Evolutionary conservation across 2,797 vertebrate species (phyloP), one percentile per base, ranked within the genome.

Genomic region (Pseudomugil gertrudae): DNA sequence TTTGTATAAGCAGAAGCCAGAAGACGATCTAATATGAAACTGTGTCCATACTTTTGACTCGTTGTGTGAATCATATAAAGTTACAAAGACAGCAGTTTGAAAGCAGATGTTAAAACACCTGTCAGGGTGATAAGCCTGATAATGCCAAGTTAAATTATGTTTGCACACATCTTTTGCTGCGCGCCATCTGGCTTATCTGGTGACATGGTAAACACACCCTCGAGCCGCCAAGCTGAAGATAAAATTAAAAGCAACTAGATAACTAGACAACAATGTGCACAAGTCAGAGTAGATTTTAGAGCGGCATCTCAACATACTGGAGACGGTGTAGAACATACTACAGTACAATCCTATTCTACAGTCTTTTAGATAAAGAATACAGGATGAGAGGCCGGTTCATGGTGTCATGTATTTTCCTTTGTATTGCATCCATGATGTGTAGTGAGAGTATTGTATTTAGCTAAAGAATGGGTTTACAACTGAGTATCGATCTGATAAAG

Each of bases 201-300:
- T 81, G 63, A 77, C 79, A 80, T 19, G 38, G 66, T 79, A 89
- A 90, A 87, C 87, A 90, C 50, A 75, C 72, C 53, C 72, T 63
- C 26, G 65, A 52, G 65, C 79, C 40, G 66, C 57, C 0, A 2
- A 72, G 80, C 53, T 55, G 45, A 58, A 66, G 72, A 83, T 64
- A 75, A 78, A 56, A 79, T 10, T 66, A 47, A 30, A 72, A 61
- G 45, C 54, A 65, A 52, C 38, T 33, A 38, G 19, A 67, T 53
- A n/a, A n/a, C n/a, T 56, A 29, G 57, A 61, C 45, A 48, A 24
- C 21, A 21, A 48, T 5, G 13, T 48, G 45, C 21, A 23, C 10
- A 23, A 13, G 11, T 24, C 24, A 9, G 23, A 23, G 9, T 47
- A 47, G 9, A 47, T 11, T 23, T 9, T n/a, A 47, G 21, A 21